A percentile compares a stretch with the other conserved stretches of the same genome.
Conservation (phyloP, 2,113 vertebrate species). For the Petroica traversi region DNA sequence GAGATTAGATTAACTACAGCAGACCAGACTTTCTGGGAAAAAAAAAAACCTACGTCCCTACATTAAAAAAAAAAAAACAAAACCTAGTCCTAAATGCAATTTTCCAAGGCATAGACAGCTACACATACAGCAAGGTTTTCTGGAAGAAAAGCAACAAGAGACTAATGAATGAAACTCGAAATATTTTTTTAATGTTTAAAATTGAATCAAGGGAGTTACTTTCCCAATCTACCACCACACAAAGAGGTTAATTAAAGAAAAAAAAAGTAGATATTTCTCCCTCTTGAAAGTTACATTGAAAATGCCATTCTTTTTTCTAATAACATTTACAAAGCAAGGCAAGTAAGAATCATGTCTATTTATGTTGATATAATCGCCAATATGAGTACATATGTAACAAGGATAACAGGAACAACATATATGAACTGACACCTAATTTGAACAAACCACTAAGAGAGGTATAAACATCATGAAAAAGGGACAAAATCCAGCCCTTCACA, state of each 20-base stretch:
- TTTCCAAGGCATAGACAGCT: neutral
- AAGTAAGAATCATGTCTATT: neutral
- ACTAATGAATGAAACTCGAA: neutral
- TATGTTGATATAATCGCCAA: neutral
- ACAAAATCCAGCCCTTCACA: neutral
- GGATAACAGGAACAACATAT: neutral
- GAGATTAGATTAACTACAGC: neutral
- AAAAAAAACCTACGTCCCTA: neutral
- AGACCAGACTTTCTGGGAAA: neutral
- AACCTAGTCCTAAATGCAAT: neutral
- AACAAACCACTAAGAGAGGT: neutral
- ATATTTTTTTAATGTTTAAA: neutral
- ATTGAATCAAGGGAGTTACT: neutral
- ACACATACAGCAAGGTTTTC: neutral
- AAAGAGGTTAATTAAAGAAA: neutral
- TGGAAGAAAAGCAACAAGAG: neutral
- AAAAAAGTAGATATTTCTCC: neutral
- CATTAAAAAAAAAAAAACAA: neutral
- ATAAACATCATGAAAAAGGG: neutral
- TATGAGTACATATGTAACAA: accelerated
- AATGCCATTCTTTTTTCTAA: neutral
- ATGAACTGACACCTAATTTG: neutral
- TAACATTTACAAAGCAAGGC: neutral
- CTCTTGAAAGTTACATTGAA: neutral
- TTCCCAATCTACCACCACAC: neutral